These are phyloP conservation scores for Scaptomyza flava DNA, from an alignment of 2,888 invertebrate species.

Conservation along the genomic window DNA sequence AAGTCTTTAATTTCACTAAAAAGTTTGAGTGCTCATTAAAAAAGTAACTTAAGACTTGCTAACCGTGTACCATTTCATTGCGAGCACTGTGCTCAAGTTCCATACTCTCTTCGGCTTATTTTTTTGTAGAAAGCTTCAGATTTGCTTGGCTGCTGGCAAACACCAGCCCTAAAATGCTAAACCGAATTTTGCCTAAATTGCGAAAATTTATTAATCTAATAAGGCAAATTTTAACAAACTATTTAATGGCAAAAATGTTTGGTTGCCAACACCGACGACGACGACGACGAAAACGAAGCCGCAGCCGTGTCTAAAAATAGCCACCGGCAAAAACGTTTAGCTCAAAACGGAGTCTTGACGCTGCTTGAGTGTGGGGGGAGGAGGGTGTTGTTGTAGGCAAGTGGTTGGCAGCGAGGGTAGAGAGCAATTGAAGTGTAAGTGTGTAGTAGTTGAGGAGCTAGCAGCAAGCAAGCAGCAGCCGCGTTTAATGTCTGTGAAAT, in stretches of 20 bases:
- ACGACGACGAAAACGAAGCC: conserved; percentile 23
- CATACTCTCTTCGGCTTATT: neutral
- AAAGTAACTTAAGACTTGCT: neutral
- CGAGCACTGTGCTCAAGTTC: conserved; percentile 22
- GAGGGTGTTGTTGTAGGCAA: conserved; percentile 16
- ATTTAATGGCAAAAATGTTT: conserved; percentile 75
- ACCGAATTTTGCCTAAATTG: conserved; percentile 77
- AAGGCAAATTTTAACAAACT: conserved; percentile 79
- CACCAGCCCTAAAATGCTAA: conserved; percentile 50
- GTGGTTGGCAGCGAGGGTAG: conserved; percentile 28
- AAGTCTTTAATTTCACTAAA: neutral
- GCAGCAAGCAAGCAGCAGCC: conserved; percentile 53
- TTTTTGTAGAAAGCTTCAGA: neutral
- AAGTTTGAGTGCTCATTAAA: no score
- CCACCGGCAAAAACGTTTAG: conserved; percentile 73
- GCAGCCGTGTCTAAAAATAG: conserved; percentile 67
- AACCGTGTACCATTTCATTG: conserved; percentile 6
- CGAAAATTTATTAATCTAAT: conserved; percentile 78
- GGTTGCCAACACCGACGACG: conserved; percentile 40
- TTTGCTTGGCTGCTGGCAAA: conserved; percentile 10
- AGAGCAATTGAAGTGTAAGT: conserved; percentile 43
- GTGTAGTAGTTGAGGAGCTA: conserved; percentile 38
- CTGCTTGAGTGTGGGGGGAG: neutral
- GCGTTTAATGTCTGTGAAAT: conserved; percentile 81
- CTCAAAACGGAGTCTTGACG: conserved; percentile 43